Percentiles rank a stretch among this genome's conserved stretches.
phyloP scores from a whole-genome alignment of 2,797 vertebrate species.

The Betta splendens region DNA sequence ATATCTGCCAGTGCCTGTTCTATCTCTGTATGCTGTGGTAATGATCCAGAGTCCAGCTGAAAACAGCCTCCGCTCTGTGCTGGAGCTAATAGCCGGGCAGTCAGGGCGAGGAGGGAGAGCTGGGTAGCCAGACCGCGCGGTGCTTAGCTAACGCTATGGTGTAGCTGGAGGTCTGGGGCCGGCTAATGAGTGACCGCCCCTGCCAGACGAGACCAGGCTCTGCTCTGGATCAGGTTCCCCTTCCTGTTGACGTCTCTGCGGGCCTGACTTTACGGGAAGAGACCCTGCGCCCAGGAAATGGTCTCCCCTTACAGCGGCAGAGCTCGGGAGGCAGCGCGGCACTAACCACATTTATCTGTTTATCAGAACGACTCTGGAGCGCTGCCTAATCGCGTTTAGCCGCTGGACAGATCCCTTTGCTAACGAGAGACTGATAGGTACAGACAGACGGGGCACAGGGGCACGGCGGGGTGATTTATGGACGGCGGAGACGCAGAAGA shows the following conservation, averaged over 20 bases:
- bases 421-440: conserved; percentile 80
- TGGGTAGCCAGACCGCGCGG: conserved; percentile 47
- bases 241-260: conserved; percentile 85
- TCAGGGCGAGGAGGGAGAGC: conserved; percentile 31
- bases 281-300: conserved; percentile 85
- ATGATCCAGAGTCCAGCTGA: conserved; percentile 55
- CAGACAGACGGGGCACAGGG: conserved; percentile 68
- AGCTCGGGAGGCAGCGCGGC: conserved; percentile 69
- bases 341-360: conserved; percentile 88
- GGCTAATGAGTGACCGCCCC: conserved; percentile 77
- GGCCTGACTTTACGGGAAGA: conserved; percentile 84
- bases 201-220: conserved; percentile 74
- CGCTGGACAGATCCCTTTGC: conserved; percentile 79
- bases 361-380: conserved; percentile 85
- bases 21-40: conserved; percentile 43
- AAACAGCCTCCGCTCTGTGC: conserved; percentile 42
- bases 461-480: conserved; percentile 72
- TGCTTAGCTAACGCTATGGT: conserved; percentile 54
- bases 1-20: conserved; percentile 42
- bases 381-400: conserved; percentile 83
- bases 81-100: conserved; percentile 39
- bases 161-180: conserved; percentile 66
- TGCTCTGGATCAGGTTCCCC: conserved; percentile 86
- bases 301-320: conserved; percentile 82
- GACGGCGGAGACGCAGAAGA: conserved; percentile 22